Percentiles rank a stretch among this genome's conserved stretches.
These are phyloP conservation scores for Drosophila paulistorum DNA, from an alignment of 1,140 invertebrate species.

Conservation along the genomic window DNA sequence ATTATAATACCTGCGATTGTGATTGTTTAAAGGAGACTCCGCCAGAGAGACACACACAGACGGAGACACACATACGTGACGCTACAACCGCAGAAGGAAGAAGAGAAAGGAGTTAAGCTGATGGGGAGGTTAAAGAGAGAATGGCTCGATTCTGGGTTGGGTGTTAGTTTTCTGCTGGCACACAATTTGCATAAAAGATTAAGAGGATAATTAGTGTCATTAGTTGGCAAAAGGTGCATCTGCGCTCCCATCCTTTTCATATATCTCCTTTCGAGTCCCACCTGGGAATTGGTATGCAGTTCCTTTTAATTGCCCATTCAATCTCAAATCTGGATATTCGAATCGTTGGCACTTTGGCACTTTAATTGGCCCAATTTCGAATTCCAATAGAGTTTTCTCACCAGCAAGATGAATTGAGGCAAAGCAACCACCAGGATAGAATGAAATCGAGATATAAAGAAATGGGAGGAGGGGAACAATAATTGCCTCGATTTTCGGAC, in stretches of 20 bases:
- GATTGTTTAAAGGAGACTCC: conserved; percentile 69
- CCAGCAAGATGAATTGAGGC: conserved; percentile 42
- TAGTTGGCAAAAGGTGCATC: conserved; percentile 49
- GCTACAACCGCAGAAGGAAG: conserved; percentile 48
- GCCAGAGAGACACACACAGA: conserved; percentile 11
- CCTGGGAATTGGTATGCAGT: conserved; percentile 28
- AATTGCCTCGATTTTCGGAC: conserved; percentile 66
- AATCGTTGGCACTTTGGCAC: conserved; percentile 13
- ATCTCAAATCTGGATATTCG: conserved; percentile 23
- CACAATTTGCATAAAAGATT: conserved; percentile 77
- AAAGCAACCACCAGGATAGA: conserved; percentile 15
- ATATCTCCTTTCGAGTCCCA: neutral
- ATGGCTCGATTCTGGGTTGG: conserved; percentile 16
- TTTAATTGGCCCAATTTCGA: conserved; percentile 52
- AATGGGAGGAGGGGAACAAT: conserved; percentile 26
- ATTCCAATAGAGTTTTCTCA: conserved; percentile 20
- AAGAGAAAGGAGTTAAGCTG: neutral
- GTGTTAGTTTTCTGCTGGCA: conserved; percentile 26
- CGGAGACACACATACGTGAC: conserved; percentile 60
- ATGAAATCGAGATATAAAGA: neutral
- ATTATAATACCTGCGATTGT: conserved; percentile 75
- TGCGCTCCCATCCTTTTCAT: neutral
- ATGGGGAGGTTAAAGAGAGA: neutral
- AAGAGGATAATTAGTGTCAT: conserved; percentile 78
- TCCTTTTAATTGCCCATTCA: conserved; percentile 48